Conservation (phyloP, 2,797 vertebrate species). For the Melanotaenia pygmaea region DNA sequence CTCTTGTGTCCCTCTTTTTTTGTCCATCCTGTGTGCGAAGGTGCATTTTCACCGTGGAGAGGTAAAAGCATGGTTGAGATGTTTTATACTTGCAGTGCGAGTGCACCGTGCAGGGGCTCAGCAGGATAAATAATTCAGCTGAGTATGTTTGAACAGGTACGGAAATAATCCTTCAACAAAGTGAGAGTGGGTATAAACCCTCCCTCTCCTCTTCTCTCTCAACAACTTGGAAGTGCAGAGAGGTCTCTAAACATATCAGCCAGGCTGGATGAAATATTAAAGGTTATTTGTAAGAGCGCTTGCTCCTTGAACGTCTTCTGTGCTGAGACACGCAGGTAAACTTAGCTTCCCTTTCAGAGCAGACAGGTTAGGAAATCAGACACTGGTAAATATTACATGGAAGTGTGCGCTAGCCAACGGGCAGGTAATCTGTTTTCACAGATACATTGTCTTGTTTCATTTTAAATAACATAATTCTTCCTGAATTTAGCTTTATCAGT, state of each 20-base stretch:
- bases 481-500: slow-evolving; percentile 17
- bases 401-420: slow-evolving; percentile 60
- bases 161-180: slow-evolving; percentile 86
- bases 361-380: slow-evolving; percentile 81
- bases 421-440: slow-evolving; percentile 44
- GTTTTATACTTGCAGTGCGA: slow-evolving; percentile 55
- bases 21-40: slow-evolving; percentile 53
- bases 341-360: slow-evolving; percentile 56
- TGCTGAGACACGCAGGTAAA: slow-evolving; percentile 74
- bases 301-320: slow-evolving; percentile 41
- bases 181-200: slow-evolving; percentile 71
- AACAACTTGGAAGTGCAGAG: slow-evolving; percentile 63
- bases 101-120: slow-evolving; percentile 51
- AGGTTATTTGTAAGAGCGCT: slow-evolving; percentile 80
- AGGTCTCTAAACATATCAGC: slow-evolving; percentile 83
- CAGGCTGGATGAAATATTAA: slow-evolving; percentile 87
- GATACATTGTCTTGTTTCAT: neutral
- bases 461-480: slow-evolving; percentile 13
- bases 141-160: slow-evolving; percentile 94
- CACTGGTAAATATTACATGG: slow-evolving; percentile 79
- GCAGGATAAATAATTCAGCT: slow-evolving; percentile 91
- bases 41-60: slow-evolving; percentile 77
- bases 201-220: slow-evolving; percentile 29
- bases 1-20: slow-evolving; percentile 66
- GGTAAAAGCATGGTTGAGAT: slow-evolving; percentile 80